These are phyloP conservation scores for Lophura nycthemera DNA, from an alignment of 2,113 vertebrate genomes.

Conservation along the genomic window DNA sequence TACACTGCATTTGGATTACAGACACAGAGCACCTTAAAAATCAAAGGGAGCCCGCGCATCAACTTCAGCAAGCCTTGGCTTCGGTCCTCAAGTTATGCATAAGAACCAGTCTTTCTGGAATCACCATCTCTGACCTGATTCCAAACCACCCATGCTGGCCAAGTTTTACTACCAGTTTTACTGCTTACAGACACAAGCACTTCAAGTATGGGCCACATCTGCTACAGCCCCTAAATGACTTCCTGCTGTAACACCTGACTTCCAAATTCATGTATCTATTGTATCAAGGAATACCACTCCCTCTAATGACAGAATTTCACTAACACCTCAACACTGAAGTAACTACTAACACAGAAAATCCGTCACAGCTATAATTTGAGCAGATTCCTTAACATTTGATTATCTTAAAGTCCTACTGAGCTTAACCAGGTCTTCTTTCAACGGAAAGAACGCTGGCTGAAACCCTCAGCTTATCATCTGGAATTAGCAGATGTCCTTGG, in stretches of 20 bases:
- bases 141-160: background rate
- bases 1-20: background rate
- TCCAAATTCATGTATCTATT: background rate
- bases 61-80: constrained; percentile 13
- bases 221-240: background rate
- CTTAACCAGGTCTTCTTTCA: constrained; percentile 13
- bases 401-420: background rate
- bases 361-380: background rate
- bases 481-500: constrained; percentile 65
- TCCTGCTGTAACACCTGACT: background rate
- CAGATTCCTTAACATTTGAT: background rate
- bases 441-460: background rate
- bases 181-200: background rate
- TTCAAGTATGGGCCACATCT: background rate
- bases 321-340: background rate
- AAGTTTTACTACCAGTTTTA: background rate
- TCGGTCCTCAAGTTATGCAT: constrained; percentile 9
- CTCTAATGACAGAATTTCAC: background rate
- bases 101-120: constrained; percentile 1
- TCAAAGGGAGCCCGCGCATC: background rate
- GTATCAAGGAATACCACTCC: background rate
- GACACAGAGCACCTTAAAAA: background rate
- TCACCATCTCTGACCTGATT: background rate
- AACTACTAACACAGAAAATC: background rate
- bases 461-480: background rate